phyloP scores from a whole-genome alignment of 2,888 invertebrate species.

The Tiliacea citrago region DNA sequence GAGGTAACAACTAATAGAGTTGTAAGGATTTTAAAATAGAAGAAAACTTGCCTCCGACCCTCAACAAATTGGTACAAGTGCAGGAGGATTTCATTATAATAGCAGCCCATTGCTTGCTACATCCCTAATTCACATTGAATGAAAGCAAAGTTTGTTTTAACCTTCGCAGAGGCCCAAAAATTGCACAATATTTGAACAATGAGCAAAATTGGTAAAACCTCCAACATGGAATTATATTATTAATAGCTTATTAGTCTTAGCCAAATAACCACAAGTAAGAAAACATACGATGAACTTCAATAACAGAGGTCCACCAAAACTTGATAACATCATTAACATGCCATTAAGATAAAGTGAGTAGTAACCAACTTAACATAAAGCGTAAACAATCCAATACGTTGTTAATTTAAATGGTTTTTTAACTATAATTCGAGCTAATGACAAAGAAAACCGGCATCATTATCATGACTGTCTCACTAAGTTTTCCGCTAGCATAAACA shows the following conservation, averaged over 20 bases:
- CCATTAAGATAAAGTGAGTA: neutral
- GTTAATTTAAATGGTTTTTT: neutral
- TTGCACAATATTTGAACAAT: constrained; percentile 6
- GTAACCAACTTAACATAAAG: constrained; percentile 7
- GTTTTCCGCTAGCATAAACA: neutral
- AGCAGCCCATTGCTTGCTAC: neutral
- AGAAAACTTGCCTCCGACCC: too few species aligned
- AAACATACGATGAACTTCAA: constrained; percentile 1
- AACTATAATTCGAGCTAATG: neutral
- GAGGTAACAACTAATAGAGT: neutral
- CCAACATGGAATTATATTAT: neutral
- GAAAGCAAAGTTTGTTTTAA: neutral
- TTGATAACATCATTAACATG: constrained; percentile 8
- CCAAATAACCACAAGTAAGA: neutral
- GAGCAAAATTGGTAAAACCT: neutral
- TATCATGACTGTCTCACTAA: neutral
- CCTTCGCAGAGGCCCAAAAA: neutral
- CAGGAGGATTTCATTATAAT: too few species aligned
- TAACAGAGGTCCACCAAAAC: neutral
- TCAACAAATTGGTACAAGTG: neutral
- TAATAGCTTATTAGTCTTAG: constrained; percentile 8
- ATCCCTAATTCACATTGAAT: neutral
- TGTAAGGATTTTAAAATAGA: neutral
- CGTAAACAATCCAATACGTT: neutral
- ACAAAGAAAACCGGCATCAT: neutral